These are phyloP conservation scores for Corbicula japonica DNA, from an alignment of 2,888 invertebrate species.

Conservation along the genomic window DNA sequence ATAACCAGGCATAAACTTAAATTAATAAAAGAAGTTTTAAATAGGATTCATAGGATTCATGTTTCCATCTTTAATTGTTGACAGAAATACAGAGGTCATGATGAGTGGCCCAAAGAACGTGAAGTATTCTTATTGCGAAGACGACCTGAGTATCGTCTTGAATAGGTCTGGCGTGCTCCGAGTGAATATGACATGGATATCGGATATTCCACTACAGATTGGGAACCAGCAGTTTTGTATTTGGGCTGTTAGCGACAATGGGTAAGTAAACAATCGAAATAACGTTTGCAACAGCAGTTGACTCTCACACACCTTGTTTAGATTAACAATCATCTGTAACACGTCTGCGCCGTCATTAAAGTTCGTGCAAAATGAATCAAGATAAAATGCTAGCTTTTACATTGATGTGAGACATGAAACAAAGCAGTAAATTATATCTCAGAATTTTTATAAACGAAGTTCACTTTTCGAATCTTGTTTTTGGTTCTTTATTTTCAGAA, in stretches of 20 bases:
- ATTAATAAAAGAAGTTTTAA: too few species aligned
- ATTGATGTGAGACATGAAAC: too few species aligned
- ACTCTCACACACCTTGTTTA: neutral
- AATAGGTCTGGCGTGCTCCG: slow-evolving; percentile 47
- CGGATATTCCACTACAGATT: slow-evolving; percentile 16
- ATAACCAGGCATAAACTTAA: too few species aligned
- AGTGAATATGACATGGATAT: slow-evolving; percentile 35
- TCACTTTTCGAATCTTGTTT: too few species aligned
- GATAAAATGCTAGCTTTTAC: neutral
- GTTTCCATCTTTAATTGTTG: slow-evolving; percentile 7
- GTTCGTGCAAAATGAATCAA: too few species aligned
- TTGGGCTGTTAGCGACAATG: slow-evolving; percentile 38
- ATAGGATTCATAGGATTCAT: too few species aligned
- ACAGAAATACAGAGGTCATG: slow-evolving; percentile 56
- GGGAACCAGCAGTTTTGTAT: slow-evolving; percentile 44
- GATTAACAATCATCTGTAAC: too few species aligned
- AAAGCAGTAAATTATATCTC: too few species aligned
- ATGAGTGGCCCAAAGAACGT: slow-evolving; percentile 53
- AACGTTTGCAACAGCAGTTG: neutral
- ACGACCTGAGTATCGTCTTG: slow-evolving; percentile 40
- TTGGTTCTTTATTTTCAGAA: slow-evolving; percentile 38
- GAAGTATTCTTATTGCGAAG: slow-evolving; percentile 25
- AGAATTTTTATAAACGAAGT: too few species aligned
- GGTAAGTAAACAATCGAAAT: too few species aligned
- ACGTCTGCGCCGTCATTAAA: too few species aligned